phyloP scores from a whole-genome alignment of 2,888 invertebrate species.

The Coelinius sp. region DNA sequence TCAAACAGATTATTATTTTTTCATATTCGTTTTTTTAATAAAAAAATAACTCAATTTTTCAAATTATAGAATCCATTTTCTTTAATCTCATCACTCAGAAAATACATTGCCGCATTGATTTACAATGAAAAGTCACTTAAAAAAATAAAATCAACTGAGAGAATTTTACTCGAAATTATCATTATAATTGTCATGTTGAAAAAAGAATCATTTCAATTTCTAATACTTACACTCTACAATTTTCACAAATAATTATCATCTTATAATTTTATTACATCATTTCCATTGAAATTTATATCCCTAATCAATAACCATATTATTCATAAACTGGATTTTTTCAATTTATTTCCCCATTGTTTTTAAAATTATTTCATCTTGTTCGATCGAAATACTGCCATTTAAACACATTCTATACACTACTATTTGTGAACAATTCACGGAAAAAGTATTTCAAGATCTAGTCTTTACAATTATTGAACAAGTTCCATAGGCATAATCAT shows the following conservation, averaged over 20 bases:
- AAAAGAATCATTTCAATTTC: background rate
- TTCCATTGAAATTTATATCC: background rate
- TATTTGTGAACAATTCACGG: conserved; percentile 13
- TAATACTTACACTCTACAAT: background rate
- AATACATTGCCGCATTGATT: conserved; percentile 10
- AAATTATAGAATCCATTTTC: background rate
- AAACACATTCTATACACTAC: conserved; percentile 19
- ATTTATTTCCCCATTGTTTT: background rate
- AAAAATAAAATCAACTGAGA: background rate
- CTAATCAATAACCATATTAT: background rate
- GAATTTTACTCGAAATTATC: conserved; percentile 10
- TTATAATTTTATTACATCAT: conserved; percentile 6
- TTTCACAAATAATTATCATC: conserved; percentile 10
- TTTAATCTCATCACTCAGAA: conserved; percentile 17
- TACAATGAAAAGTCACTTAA: conserved; percentile 4
- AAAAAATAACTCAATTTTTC: background rate
- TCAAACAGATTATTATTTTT: background rate
- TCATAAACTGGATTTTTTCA: background rate
- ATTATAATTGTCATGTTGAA: background rate
- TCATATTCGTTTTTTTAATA: background rate
- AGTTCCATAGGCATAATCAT: conserved; percentile 42
- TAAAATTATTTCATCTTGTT: background rate
- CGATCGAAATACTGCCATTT: conserved; percentile 6
- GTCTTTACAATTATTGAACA: conserved; percentile 52
- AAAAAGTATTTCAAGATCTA: conserved; percentile 13